Percentiles rank a stretch among this genome's conserved stretches.
phyloP scores from a whole-genome alignment of 2,113 vertebrate genomes.

The Rhipidura dahli region DNA sequence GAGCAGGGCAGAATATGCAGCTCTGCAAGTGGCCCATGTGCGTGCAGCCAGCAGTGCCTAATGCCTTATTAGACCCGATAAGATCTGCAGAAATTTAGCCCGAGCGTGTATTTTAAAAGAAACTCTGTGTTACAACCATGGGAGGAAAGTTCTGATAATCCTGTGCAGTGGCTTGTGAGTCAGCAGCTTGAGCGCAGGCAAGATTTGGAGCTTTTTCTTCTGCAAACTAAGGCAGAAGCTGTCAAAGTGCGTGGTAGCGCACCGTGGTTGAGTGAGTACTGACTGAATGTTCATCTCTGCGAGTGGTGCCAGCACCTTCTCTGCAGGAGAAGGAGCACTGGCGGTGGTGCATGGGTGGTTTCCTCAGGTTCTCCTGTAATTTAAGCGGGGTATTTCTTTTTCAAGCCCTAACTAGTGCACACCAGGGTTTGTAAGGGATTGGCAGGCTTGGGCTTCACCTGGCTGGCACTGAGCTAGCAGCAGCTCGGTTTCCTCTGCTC shows the following conservation, averaged over 20 bases:
- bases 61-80: accelerated
- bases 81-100: background rate
- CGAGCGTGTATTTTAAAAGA: accelerated
- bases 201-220: background rate
- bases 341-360: accelerated
- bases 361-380: background rate
- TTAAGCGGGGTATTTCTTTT: background rate
- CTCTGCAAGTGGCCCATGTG: accelerated
- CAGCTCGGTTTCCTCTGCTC: accelerated
- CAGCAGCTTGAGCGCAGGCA: background rate
- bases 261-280: background rate
- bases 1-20: background rate
- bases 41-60: background rate
- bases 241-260: background rate
- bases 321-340: background rate
- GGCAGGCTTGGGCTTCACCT: accelerated
- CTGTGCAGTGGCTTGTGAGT: background rate
- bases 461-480: accelerated
- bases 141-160: background rate
- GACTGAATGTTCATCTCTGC: background rate
- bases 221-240: background rate
- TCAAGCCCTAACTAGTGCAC: accelerated
- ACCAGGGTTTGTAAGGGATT: accelerated
- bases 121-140: background rate
- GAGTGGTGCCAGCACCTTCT: background rate